phyloP scores from a whole-genome alignment of 2,888 invertebrate species.

The Philhelius pedissequus region DNA sequence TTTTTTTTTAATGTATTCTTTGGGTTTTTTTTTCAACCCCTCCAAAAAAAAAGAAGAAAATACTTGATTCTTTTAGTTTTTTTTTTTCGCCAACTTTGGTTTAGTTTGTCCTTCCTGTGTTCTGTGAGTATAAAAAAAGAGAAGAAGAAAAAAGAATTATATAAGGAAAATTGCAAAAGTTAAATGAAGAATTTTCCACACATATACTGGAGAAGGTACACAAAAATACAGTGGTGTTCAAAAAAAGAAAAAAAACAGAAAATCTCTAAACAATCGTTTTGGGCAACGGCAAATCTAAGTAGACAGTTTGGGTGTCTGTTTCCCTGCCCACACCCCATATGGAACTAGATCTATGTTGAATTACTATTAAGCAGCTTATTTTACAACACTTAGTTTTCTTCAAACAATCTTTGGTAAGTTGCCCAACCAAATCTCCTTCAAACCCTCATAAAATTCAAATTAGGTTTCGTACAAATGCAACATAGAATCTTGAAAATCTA shows the following conservation, averaged over 20 bases:
- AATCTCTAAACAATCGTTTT: too few relatives aligned
- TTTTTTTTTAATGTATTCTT: conserved; percentile 35
- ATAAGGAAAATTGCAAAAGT: conserved; percentile 70
- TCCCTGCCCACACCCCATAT: too few relatives aligned
- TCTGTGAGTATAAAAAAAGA: conserved; percentile 1
- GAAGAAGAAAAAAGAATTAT: conserved; percentile 28
- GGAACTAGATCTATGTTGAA: too few relatives aligned
- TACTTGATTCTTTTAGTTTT: conserved; percentile 36
- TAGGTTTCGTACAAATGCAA: too few relatives aligned
- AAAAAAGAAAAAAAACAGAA: neutral
- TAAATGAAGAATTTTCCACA: conserved; percentile 55
- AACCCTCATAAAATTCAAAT: too few relatives aligned
- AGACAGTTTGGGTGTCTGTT: too few relatives aligned
- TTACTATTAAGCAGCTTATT: too few relatives aligned
- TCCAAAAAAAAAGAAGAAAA: neutral
- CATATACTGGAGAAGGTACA: neutral
- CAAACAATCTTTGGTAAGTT: too few relatives aligned
- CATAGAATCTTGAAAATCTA: too few relatives aligned
- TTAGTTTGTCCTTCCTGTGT: conserved; percentile 45
- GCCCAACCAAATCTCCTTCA: too few relatives aligned
- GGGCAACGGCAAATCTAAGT: too few relatives aligned
- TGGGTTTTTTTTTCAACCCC: conserved; percentile 27
- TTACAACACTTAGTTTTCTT: too few relatives aligned
- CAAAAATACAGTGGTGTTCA: neutral
- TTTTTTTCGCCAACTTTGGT: conserved; percentile 18